Percentiles rank a stretch among this genome's conserved stretches.
phyloP scores from a whole-genome alignment of 1,140 invertebrate species.

The Bombus affinis region DNA sequence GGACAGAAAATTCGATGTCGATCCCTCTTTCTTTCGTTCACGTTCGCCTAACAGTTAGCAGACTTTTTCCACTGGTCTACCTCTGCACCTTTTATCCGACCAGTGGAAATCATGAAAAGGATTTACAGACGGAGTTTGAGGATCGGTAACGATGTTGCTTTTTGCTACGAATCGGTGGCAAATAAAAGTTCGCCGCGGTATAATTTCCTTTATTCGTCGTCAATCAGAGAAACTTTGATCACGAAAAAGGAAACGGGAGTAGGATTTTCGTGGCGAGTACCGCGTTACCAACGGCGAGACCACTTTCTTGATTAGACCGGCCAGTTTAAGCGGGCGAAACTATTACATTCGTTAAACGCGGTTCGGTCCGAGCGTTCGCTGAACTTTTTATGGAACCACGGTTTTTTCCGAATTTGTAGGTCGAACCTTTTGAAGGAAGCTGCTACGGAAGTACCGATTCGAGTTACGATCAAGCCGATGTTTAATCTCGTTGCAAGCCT shows the following conservation, averaged over 20 bases:
- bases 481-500: constrained; percentile 30
- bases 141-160: constrained; percentile 61
- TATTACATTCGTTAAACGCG: constrained; percentile 67
- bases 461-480: constrained; percentile 12
- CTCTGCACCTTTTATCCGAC: constrained; percentile 1
- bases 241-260: constrained; percentile 7
- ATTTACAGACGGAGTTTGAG: constrained; percentile 33
- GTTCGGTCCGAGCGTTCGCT: neutral
- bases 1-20: neutral
- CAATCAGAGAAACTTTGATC: constrained; percentile 55
- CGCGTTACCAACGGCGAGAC: constrained; percentile 47
- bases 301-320: constrained; percentile 70
- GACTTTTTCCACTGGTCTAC: neutral
- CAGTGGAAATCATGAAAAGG: constrained; percentile 42
- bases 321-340: constrained; percentile 56
- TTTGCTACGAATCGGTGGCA: constrained; percentile 36
- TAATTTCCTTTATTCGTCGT: constrained; percentile 68
- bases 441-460: neutral
- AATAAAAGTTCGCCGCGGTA: constrained; percentile 60
- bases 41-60: constrained; percentile 28
- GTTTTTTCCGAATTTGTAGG: constrained; percentile 25
- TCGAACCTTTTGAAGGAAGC: constrained; percentile 14
- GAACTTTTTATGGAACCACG: constrained; percentile 43
- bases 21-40: neutral
- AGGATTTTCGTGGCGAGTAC: constrained; percentile 49